These are phyloP conservation scores for Lordiphosa fenestrarum DNA, from an alignment of 2,888 invertebrate genomes.

Conservation along the genomic window DNA sequence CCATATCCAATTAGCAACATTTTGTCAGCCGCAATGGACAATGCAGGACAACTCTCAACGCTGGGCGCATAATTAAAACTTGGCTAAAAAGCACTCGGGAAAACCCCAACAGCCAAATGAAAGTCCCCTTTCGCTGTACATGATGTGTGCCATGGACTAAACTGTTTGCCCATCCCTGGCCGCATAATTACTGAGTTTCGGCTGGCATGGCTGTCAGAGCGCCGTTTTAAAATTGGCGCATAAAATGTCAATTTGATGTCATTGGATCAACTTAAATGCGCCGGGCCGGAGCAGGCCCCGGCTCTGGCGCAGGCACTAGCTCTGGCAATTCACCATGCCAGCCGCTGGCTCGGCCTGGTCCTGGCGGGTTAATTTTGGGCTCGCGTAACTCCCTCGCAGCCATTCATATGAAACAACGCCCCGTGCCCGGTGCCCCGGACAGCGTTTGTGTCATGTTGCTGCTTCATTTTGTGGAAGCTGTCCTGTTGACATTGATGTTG, in stretches of 20 bases:
- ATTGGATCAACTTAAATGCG: slow-evolving; percentile 75
- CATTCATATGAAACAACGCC: slow-evolving; percentile 38
- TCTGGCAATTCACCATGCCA: slow-evolving; percentile 47
- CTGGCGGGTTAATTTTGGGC: slow-evolving; percentile 68
- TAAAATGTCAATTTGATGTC: slow-evolving; percentile 76
- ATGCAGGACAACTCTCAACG: slow-evolving; percentile 11
- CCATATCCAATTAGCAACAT: slow-evolving; percentile 32
- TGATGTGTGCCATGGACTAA: slow-evolving; percentile 33
- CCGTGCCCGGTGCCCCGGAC: no score
- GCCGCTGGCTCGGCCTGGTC: slow-evolving; percentile 10
- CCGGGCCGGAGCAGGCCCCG: slow-evolving; percentile 21
- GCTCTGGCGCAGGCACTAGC: slow-evolving; percentile 11
- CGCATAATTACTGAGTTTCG: slow-evolving; percentile 65
- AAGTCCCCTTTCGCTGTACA: slow-evolving; percentile 4
- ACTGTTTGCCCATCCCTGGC: slow-evolving; percentile 58
- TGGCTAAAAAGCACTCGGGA: slow-evolving; percentile 28
- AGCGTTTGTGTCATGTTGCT: slow-evolving; percentile 32
- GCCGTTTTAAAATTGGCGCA: slow-evolving; percentile 71
- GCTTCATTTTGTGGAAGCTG: slow-evolving; percentile 48
- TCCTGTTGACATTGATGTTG: slow-evolving; percentile 65
- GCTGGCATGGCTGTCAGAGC: slow-evolving; percentile 20
- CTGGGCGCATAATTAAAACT: slow-evolving; percentile 37
- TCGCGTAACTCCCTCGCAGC: slow-evolving; percentile 51
- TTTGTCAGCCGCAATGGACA: slow-evolving; percentile 24
- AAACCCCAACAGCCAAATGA: slow-evolving; percentile 14